Evolutionary conservation across 2,797 vertebrate species (phyloP), one percentile per base, ranked within the genome.

Genomic region (Synaphobranchus kaupii): DNA sequence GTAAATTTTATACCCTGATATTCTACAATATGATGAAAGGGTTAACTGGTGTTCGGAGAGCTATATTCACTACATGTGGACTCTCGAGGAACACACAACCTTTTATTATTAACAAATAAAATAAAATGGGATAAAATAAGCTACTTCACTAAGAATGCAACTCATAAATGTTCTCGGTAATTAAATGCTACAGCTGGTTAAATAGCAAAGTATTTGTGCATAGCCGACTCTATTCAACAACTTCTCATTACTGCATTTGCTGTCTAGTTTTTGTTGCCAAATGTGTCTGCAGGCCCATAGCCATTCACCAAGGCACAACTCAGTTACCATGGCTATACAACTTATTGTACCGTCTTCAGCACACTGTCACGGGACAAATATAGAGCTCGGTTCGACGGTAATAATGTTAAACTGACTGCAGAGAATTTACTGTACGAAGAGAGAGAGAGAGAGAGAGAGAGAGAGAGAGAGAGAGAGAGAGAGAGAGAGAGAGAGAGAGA

Each of bases 1-100:
- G 39, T 39, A 1, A 39, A 2, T 39, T 39, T 39, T 39, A 39
- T 39, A 39, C 39, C 39, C 39, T 39, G 39, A 39, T 39, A 39
- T 39, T 39, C 3, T 1, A 39, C 1, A 39, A 2, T 39, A 39
- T 2, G 39, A 39, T 39, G 39, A 39, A 39, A 39, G 39, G 39
- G 76, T 80, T 44, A 34, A 44, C 76, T 81, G 78, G 31, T 71
- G 25, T 71, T 71, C 66, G n/a, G n/a, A 8, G 66, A 71, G 66
- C n/a, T n/a, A 31, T 9, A 28, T 2, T 71, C 28, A 5, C n/a
- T 71, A 31, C 25, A n/a, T n/a, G 63, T 34, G 50, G 28, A 80
- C 68, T 78, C 85, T 71, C 56, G 31, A 47, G 73, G 28, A 86
- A 86, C 76, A 81, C 2, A 39, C 39, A 86, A 86, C 7, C 54